Base-by-base conservation (phyloP, 1,140 invertebrate genomes). In the Sipha flava region DNA sequence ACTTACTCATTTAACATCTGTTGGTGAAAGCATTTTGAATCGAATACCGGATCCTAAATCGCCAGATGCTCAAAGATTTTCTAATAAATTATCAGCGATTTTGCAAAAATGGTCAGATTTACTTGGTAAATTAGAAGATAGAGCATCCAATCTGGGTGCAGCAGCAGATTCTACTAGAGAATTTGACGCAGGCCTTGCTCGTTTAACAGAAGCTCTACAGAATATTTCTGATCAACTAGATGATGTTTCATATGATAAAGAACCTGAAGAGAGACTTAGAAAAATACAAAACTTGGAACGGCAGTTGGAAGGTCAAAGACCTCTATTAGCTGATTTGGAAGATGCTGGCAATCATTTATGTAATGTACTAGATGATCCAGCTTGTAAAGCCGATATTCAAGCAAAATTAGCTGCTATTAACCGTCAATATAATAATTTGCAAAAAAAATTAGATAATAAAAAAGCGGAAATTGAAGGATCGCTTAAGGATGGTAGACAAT, bases 391-490 rank as follows among this genome's bases (percentile, higher is more conserved):
- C 31, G 96, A 98, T 85, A 95, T 98, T 73, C 93, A 94, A 86
- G 91, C 90, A 66, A 97, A 97, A 85, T 87, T 98, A 26, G 88
- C 91, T 0, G 91, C 92, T 4, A 89, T 95, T 29, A 92, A 91
- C n/a, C 89, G 93, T 62, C 90, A 95, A 84, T 95, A 95, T 83
- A 92, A 92, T 82, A 91, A 92, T 59, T 87, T 96, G 72, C 94
- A 95, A 83, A 91, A 93, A 88, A 96, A 96, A 86, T 85, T 97
- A 79, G 95, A 95, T 84, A 92, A 94, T 81, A 90, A 90, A 81
- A 95, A 95, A 85, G 94, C 93, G 2, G 95, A 97, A 85, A 90
- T 97, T 26, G 95, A 97, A 85, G 93, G 92, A 7, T 92, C 92
- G 23, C 31, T 75, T 31, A 87, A 92, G 81, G 93, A 94, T 84